Evolutionary conservation across 2,888 invertebrate species (phyloP).

Genomic region (Sylvicola cinctus): DNA sequence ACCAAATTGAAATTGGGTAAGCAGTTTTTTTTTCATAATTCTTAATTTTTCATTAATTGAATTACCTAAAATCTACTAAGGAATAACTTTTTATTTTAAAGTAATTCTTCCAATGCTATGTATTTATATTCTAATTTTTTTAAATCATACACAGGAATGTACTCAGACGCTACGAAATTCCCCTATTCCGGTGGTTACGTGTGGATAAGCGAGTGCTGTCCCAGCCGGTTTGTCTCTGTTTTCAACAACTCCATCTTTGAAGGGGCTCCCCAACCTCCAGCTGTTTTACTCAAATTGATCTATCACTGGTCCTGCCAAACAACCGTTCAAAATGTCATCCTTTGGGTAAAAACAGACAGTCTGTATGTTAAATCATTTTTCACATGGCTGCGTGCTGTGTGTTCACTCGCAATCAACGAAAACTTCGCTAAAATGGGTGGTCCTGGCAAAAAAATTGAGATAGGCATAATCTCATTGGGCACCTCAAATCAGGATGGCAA

Average conservation of each 20-base stretch:
- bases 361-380: constrained; percentile 44
- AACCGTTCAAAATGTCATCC: constrained; percentile 67
- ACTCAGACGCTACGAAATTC: constrained; percentile 66
- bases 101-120: too few species aligned
- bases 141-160: constrained; percentile 59
- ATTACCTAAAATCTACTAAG: too few species aligned
- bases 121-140: too few species aligned
- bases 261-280: constrained; percentile 65
- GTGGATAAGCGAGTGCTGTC: constrained; percentile 78
- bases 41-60: too few species aligned
- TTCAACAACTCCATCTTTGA: constrained; percentile 76
- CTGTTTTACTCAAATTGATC: constrained; percentile 58
- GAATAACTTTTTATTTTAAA: too few species aligned
- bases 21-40: too few species aligned
- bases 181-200: constrained; percentile 80
- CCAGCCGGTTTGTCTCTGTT: constrained; percentile 65
- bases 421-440: constrained; percentile 57
- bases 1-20: constrained; percentile 52
- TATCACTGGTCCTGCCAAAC: constrained; percentile 89
- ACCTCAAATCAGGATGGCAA: constrained; percentile 63
- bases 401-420: constrained; percentile 61
- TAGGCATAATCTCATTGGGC: constrained; percentile 72
- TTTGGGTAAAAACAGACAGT: constrained; percentile 69
- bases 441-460: constrained; percentile 43
- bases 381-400: constrained; percentile 51